These are phyloP conservation scores for Cantharis rustica DNA, from an alignment of 2,888 invertebrate species.

Conservation along the genomic window DNA sequence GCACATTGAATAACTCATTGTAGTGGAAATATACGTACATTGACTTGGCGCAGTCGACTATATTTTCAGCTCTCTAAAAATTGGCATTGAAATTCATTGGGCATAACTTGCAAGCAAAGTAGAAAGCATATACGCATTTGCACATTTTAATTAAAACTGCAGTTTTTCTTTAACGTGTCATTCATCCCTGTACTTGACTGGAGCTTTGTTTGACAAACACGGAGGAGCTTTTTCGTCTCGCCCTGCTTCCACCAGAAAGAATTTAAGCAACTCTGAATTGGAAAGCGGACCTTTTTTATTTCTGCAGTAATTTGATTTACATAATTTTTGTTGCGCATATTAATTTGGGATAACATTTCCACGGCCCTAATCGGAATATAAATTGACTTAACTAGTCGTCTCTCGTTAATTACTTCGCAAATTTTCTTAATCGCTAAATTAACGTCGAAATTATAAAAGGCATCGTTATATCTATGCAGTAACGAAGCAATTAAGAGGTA, in stretches of 20 bases:
- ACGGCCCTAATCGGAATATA: neutral
- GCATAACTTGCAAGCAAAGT: constrained; percentile 12
- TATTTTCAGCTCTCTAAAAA: constrained; percentile 4
- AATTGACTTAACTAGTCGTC: neutral
- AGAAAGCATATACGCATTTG: constrained; percentile 7
- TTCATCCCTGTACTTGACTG: neutral
- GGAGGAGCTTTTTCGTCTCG: neutral
- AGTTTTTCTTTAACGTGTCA: neutral
- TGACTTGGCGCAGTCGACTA: neutral
- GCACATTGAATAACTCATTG: neutral
- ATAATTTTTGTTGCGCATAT: neutral
- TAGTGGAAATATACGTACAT: constrained; percentile 7
- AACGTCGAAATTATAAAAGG: neutral
- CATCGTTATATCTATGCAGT: neutral
- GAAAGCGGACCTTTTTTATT: neutral
- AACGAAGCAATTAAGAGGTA: neutral
- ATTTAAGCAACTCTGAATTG: neutral
- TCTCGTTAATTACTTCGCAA: neutral
- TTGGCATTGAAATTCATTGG: constrained; percentile 10
- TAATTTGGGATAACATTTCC: neutral
- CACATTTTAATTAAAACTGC: constrained; percentile 19
- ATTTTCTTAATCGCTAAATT: neutral
- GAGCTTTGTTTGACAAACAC: neutral
- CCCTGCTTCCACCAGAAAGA: neutral
- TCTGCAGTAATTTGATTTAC: neutral